Evolutionary conservation across 2,888 invertebrate species (phyloP).

Genomic region (Biston betularia): DNA sequence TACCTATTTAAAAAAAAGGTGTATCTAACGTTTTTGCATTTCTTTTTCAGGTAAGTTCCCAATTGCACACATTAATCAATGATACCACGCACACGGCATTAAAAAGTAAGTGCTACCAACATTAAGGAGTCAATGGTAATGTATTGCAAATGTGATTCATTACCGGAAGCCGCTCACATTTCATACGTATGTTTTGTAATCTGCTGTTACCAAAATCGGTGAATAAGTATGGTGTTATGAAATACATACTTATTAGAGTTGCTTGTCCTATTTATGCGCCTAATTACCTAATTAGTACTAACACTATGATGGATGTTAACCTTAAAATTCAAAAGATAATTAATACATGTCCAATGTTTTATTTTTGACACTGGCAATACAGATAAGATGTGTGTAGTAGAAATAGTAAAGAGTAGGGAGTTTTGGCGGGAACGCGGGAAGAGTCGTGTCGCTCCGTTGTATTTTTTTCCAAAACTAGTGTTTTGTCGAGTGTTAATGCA

Average conservation of each 20-base stretch:
- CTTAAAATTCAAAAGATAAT: too few species aligned
- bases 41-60: slow-evolving; percentile 55
- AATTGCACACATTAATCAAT: slow-evolving; percentile 43
- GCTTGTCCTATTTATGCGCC: too few species aligned
- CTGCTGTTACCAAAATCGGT: slow-evolving; percentile 13
- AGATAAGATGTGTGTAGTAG: too few species aligned
- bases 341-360: too few species aligned
- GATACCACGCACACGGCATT: slow-evolving; percentile 46
- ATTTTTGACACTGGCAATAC: too few species aligned
- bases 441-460: too few species aligned
- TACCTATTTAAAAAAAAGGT: too few species aligned
- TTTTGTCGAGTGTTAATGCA: too few species aligned
- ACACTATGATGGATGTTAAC: background rate
- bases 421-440: too few species aligned
- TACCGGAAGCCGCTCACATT: slow-evolving; percentile 50
- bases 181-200: slow-evolving; percentile 33
- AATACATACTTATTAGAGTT: background rate
- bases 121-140: slow-evolving; percentile 41
- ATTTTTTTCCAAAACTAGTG: too few species aligned
- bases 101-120: slow-evolving; percentile 46
- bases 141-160: slow-evolving; percentile 53
- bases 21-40: background rate
- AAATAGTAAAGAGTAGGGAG: too few species aligned
- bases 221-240: slow-evolving; percentile 10
- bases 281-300: background rate